These are phyloP conservation scores for Drosophila bifasciata DNA, from an alignment of 1,140 invertebrate genomes.

Conservation along the genomic window DNA sequence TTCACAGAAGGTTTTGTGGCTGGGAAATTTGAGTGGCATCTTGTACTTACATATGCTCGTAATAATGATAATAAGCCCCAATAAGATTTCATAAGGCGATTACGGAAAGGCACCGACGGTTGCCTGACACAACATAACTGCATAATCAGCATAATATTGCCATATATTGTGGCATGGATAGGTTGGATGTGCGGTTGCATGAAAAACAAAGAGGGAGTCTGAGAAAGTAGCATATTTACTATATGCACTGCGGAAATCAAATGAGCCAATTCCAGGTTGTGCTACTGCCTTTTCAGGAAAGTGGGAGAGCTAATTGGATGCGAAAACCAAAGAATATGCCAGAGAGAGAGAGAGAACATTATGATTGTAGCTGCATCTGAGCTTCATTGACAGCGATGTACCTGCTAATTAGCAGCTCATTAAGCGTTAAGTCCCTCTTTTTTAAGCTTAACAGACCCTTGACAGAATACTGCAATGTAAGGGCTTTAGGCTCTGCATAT, in stretches of 20 bases:
- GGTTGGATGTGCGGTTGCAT: conserved; percentile 37
- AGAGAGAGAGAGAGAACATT: conserved; percentile 23
- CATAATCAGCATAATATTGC: conserved; percentile 46
- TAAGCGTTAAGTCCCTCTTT: no score
- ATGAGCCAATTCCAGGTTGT: no score
- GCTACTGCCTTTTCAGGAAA: no score
- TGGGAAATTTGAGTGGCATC: conserved; percentile 45
- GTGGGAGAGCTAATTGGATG: not conserved
- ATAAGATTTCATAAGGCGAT: conserved; percentile 66
- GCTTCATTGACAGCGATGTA: no score
- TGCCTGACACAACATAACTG: conserved; percentile 48
- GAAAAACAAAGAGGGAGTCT: conserved; percentile 52
- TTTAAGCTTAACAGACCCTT: no score
- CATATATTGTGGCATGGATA: conserved; percentile 43
- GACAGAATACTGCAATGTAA: no score
- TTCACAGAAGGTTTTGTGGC: not conserved
- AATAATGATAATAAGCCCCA: conserved; percentile 53
- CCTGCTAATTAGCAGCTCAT: no score
- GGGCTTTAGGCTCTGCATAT: not conserved
- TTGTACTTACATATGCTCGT: conserved; percentile 57
- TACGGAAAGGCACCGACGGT: conserved; percentile 48
- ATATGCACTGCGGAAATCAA: conserved; percentile 20
- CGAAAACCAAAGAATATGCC: conserved; percentile 6
- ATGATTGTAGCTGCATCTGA: no score
- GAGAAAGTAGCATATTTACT: conserved; percentile 70